phyloP scores from a whole-genome alignment of 1,140 invertebrate species.

The Aricia agestis region DNA sequence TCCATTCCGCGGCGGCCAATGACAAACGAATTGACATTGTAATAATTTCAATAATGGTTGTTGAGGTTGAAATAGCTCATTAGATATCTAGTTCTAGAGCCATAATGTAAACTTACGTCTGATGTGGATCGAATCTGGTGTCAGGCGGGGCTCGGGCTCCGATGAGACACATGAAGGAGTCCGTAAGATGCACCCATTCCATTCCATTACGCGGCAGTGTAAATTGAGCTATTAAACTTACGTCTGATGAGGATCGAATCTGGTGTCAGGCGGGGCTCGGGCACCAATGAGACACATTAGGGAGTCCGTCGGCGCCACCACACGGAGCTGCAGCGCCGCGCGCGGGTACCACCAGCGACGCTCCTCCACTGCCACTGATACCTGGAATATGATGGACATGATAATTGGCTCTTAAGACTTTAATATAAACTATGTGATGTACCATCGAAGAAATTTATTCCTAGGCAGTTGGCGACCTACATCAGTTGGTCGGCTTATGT shows the following conservation, averaged over 20 bases:
- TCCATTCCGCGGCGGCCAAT: too few species aligned
- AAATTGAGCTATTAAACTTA: neutral
- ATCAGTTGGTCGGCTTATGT: too few species aligned
- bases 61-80: too few species aligned
- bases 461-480: too few species aligned
- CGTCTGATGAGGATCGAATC: slow-evolving; percentile 65
- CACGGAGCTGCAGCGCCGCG: slow-evolving; percentile 73
- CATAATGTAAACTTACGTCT: slow-evolving; percentile 20
- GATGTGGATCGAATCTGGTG: slow-evolving; percentile 70
- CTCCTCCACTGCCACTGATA: slow-evolving; percentile 76
- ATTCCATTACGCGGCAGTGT: too few species aligned
- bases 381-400: slow-evolving; percentile 39
- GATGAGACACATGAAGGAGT: slow-evolving; percentile 77
- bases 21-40: too few species aligned
- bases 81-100: too few species aligned
- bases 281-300: slow-evolving; percentile 78
- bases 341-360: slow-evolving; percentile 76
- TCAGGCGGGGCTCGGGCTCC: slow-evolving; percentile 75
- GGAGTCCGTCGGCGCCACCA: slow-evolving; percentile 76
- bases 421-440: too few species aligned
- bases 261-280: slow-evolving; percentile 66
- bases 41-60: too few species aligned
- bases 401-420: too few species aligned
- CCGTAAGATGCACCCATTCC: too few species aligned
- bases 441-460: too few species aligned